A percentile compares a stretch with the other conserved stretches of the same genome.
phyloP scores from a whole-genome alignment of 2,113 vertebrate genomes.

The Podocnemis expansa region DNA sequence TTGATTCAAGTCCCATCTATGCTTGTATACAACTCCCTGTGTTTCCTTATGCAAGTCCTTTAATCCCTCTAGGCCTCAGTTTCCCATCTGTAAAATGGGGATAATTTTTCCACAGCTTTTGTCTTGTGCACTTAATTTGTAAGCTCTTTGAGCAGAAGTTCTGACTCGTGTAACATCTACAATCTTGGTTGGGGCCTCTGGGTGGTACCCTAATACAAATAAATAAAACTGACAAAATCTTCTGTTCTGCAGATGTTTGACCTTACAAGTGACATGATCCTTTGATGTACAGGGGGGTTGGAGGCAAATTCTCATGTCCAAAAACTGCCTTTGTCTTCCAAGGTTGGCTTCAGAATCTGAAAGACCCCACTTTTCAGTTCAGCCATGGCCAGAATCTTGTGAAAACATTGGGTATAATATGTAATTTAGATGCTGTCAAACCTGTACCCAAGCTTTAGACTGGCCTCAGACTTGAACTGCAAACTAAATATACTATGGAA shows the following conservation, averaged over 20 bases:
- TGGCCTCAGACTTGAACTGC: not conserved
- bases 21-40: not conserved
- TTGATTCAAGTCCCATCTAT: not conserved
- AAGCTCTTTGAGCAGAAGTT: constrained; percentile 67
- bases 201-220: constrained; percentile 66
- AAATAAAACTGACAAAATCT: constrained; percentile 69
- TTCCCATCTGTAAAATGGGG: not conserved
- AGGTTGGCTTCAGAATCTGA: not conserved
- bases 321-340: not conserved
- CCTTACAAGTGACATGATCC: not conserved
- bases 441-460: not conserved
- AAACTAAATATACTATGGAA: fast-evolving
- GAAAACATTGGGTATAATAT: not conserved
- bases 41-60: constrained; percentile 39
- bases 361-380: not conserved
- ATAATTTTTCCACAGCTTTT: not conserved
- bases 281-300: not conserved
- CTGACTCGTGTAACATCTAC: not conserved
- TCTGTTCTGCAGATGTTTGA: constrained; percentile 42
- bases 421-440: not conserved
- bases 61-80: not conserved
- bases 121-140: constrained; percentile 63
- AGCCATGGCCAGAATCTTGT: not conserved
- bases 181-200: constrained; percentile 49
- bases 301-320: not conserved